Conservation (phyloP, 2,113 vertebrate species). For the Takifugu flavidus region DNA sequence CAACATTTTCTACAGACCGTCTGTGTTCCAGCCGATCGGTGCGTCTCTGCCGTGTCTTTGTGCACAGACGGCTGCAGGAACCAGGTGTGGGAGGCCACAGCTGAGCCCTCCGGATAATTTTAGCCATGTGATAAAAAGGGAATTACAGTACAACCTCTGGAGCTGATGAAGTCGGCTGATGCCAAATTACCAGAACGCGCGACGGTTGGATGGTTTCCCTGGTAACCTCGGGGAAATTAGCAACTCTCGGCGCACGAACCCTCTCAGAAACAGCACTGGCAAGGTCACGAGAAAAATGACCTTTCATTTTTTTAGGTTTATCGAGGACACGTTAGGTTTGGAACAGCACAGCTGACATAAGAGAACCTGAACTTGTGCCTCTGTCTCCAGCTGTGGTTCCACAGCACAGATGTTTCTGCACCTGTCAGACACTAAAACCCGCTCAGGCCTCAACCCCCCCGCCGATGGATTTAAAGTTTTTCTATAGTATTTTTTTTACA, state of each 20-base stretch:
- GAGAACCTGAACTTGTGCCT: conserved; percentile 23
- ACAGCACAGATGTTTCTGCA: conserved; percentile 4
- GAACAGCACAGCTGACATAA: conserved; percentile 2
- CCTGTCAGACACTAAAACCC: conserved; percentile 3
- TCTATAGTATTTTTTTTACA: background rate
- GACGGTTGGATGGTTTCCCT: conserved; percentile 43
- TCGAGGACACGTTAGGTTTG: too few relatives aligned
- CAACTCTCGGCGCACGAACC: conserved; percentile 23
- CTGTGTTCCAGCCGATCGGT: too few relatives aligned
- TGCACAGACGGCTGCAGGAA: background rate
- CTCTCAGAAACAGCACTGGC: conserved; percentile 21
- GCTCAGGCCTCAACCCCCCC: conserved; percentile 1
- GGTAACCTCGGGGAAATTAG: conserved; percentile 55
- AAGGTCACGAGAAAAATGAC: conserved; percentile 24
- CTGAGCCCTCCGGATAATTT: background rate
- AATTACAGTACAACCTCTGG: conserved; percentile 34
- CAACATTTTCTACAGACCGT: too few relatives aligned
- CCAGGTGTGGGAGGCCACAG: background rate
- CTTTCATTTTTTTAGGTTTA: conserved; percentile 28
- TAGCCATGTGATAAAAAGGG: conserved; percentile 37
- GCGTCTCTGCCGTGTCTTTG: too few relatives aligned
- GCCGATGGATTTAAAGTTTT: background rate
- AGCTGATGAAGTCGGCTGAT: conserved; percentile 46
- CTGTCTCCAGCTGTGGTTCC: conserved; percentile 22
- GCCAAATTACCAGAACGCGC: conserved; percentile 44